A percentile compares a stretch with the other conserved stretches of the same genome.
These are phyloP conservation scores for Hemibagrus guttatus DNA, from an alignment of 2,797 vertebrate species.

Conservation along the genomic window DNA sequence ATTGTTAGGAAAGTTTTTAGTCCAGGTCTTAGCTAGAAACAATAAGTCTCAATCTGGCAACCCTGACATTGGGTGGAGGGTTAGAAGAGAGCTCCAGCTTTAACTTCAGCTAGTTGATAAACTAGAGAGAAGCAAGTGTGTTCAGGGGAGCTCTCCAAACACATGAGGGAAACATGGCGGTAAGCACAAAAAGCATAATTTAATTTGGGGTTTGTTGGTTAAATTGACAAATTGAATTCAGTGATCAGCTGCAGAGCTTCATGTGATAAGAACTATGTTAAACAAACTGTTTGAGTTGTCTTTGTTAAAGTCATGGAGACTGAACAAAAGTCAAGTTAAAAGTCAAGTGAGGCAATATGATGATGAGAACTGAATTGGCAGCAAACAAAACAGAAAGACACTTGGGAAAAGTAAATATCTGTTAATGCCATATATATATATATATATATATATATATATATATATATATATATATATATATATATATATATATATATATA, in stretches of 20 bases:
- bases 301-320: neutral
- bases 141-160: slow-evolving; percentile 24
- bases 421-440: neutral
- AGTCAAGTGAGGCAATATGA: neutral
- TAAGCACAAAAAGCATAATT: slow-evolving; percentile 14
- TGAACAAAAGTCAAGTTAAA: neutral
- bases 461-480: no score
- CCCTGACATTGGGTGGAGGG: slow-evolving; percentile 18
- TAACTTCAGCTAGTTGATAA: slow-evolving; percentile 30
- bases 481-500: no score
- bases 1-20: neutral
- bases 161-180: slow-evolving; percentile 38
- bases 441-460: no score
- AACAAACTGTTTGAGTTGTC: neutral
- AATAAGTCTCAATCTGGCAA: slow-evolving; percentile 12
- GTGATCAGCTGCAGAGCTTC: neutral
- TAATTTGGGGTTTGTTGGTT: neutral
- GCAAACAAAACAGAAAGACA: neutral
- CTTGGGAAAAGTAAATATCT: neutral
- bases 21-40: neutral
- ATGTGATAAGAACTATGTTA: neutral
- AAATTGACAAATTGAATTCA: neutral
- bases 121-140: slow-evolving; percentile 26
- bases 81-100: slow-evolving; percentile 28
- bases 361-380: neutral